Evolutionary conservation across 2,113 vertebrate species (phyloP).

Genomic region (Eolophus roseicapilla): DNA sequence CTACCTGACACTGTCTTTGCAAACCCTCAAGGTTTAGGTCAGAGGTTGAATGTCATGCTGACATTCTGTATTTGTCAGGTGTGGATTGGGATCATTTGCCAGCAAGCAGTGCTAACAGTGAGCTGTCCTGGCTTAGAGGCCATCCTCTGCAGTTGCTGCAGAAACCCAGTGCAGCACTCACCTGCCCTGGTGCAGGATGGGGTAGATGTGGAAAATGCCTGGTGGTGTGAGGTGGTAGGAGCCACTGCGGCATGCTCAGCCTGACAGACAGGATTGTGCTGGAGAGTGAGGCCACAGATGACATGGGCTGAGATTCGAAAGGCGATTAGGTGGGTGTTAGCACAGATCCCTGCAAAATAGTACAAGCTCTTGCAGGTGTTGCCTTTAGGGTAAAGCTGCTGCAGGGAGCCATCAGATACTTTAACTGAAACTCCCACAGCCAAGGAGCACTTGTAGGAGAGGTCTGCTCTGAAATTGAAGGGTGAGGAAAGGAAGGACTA

Average conservation of each 20-base stretch:
- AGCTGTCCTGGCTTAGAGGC: not conserved
- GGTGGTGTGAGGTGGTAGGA: not conserved
- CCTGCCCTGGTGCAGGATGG: not conserved
- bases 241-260: not conserved
- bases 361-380: conserved; percentile 42
- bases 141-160: not conserved
- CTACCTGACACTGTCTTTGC: not conserved
- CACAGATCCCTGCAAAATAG: not conserved
- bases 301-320: not conserved
- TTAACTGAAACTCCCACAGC: conserved; percentile 40
- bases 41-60: not conserved
- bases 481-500: not conserved
- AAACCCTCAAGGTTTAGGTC: not conserved
- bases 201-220: not conserved
- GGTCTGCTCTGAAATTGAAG: conserved; percentile 11
- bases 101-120: not conserved
- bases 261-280: conserved; percentile 13
- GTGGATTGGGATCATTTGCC: not conserved
- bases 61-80: not conserved
- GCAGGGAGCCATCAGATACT: conserved; percentile 31
- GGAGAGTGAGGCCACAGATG: not conserved
- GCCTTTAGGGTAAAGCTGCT: conserved; percentile 50
- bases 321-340: not conserved
- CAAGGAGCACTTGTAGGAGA: not conserved
- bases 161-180: not conserved